A percentile compares a stretch with the other conserved stretches of the same genome.
Evolutionary conservation across 2,797 vertebrate genomes (phyloP).

Genomic region (Takifugu rubripes): DNA sequence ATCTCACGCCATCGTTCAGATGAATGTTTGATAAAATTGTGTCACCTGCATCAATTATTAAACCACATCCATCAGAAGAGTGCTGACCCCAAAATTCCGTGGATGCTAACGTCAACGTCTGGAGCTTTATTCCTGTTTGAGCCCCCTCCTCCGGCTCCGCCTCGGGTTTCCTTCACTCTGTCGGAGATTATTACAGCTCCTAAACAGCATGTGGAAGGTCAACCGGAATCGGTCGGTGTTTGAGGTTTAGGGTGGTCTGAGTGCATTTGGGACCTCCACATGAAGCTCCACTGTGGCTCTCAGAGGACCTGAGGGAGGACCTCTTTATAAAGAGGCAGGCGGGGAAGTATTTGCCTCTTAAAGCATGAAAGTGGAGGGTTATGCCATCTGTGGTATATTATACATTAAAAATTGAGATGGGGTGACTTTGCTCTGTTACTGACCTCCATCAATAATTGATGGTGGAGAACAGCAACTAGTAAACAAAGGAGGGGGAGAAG

Average conservation of each 20-base stretch:
- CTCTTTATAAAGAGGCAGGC: constrained; percentile 54
- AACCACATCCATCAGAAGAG: constrained; percentile 63
- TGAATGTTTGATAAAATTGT: too few relatives aligned
- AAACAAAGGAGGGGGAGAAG: constrained; percentile 56
- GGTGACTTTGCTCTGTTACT: constrained; percentile 56
- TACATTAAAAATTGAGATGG: constrained; percentile 73
- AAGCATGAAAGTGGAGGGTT: constrained; percentile 51
- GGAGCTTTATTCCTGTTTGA: constrained; percentile 9
- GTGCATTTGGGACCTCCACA: constrained; percentile 59
- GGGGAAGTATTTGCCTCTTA: constrained; percentile 46
- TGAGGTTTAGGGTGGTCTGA: constrained; percentile 49
- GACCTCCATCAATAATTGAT: constrained; percentile 72
- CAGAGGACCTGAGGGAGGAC: constrained; percentile 55
- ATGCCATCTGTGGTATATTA: constrained; percentile 65
- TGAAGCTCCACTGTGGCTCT: constrained; percentile 53
- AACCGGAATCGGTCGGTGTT: constrained; percentile 56
- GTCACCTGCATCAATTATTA: constrained; percentile 46
- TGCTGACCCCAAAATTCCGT: constrained; percentile 53
- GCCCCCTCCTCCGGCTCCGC: constrained; percentile 15
- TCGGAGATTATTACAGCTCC: constrained; percentile 59
- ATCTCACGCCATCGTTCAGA: too few relatives aligned
- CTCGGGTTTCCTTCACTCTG: constrained; percentile 22
- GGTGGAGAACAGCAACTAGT: constrained; percentile 54
- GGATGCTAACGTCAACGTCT: too few relatives aligned
- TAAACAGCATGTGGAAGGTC: constrained; percentile 60